Conservation (phyloP, 2,113 vertebrate genomes). For the Jaculus jaculus region DNA sequence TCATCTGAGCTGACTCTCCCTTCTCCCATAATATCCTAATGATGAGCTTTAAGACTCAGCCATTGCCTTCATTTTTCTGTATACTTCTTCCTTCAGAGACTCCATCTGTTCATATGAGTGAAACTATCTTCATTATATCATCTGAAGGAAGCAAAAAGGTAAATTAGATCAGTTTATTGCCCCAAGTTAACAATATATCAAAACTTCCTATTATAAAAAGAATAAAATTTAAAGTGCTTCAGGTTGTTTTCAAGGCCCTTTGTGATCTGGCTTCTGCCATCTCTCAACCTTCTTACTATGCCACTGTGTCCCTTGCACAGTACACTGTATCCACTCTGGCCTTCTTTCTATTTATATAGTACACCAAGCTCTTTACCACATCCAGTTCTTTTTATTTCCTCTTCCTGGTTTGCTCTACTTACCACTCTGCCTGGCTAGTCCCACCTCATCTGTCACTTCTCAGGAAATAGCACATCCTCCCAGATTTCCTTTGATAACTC, state of each 20-base stretch:
- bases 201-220: neutral
- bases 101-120: neutral
- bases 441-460: neutral
- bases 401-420: neutral
- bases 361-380: conserved; percentile 3
- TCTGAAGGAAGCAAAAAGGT: neutral
- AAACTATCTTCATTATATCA: neutral
- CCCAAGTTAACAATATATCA: neutral
- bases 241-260: neutral
- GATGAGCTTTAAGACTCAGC: neutral
- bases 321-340: neutral
- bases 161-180: neutral
- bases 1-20: neutral
- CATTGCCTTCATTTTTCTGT: neutral
- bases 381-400: neutral
- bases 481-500: neutral
- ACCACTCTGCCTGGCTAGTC: neutral
- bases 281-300: neutral
- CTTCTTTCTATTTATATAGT: neutral
- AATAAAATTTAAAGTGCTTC: neutral
- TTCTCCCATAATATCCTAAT: neutral
- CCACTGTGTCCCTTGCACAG: neutral
- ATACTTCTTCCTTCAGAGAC: neutral
- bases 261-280: neutral
- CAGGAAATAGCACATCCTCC: neutral